Conservation (phyloP, 2,888 invertebrate genomes). For the Gymnosoma rotundatum region DNA sequence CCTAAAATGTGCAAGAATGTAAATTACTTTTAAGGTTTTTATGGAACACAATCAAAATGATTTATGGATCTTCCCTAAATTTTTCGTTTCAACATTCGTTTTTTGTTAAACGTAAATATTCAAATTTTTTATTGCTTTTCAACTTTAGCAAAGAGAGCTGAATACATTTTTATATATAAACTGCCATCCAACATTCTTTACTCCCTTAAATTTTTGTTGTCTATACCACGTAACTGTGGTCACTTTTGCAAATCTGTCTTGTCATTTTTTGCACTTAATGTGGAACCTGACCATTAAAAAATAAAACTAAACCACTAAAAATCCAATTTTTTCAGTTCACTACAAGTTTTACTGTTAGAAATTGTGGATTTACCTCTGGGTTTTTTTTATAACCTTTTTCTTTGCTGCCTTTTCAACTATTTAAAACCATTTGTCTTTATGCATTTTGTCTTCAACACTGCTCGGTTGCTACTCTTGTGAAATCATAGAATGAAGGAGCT, state of each 20-base stretch:
- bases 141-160: not conserved
- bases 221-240: slow-evolving; percentile 69
- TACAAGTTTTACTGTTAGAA: slow-evolving; percentile 39
- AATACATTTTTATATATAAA: slow-evolving; percentile 23
- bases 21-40: slow-evolving; percentile 41
- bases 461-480: slow-evolving; percentile 10
- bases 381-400: slow-evolving; percentile 19
- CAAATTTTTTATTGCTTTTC: slow-evolving; percentile 24
- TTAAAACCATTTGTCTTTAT: slow-evolving; percentile 66
- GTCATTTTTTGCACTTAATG: slow-evolving; percentile 65
- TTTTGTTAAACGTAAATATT: slow-evolving; percentile 10
- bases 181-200: not conserved
- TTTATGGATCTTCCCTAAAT: slow-evolving; percentile 49
- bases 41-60: slow-evolving; percentile 61
- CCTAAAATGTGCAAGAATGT: slow-evolving; percentile 39
- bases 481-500: not conserved
- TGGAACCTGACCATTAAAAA: slow-evolving; percentile 40
- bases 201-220: slow-evolving; percentile 44
- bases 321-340: slow-evolving; percentile 19
- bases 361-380: slow-evolving; percentile 51
- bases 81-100: not conserved
- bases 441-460: slow-evolving; percentile 52
- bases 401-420: slow-evolving; percentile 34
- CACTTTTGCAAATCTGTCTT: slow-evolving; percentile 71
- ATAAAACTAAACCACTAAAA: not conserved